Base-by-base conservation (phyloP, 2,888 invertebrate genomes). In the Coecobrya sp. region DNA sequence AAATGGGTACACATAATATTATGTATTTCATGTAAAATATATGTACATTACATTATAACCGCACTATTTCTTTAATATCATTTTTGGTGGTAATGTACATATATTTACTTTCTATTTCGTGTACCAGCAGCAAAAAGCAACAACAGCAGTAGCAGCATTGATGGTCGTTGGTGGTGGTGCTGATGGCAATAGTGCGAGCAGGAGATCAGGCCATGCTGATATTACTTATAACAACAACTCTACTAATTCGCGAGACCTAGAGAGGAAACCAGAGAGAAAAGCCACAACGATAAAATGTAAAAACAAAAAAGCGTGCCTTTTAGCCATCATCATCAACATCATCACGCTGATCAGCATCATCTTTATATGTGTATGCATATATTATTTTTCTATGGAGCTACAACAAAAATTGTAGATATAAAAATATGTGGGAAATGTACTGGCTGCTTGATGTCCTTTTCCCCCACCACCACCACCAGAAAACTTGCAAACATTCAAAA, bases 341-440 rank as follows among this genome's bases (percentile, higher is more conserved):
- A 55, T 62, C 22, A 10, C n/a, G n/a, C n/a, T 62, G n/a, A 62
- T 62, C 62, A 25, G 5, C 62, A 7, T 62, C 62, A 1, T 49
- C 49, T 49, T n/a, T n/a, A n/a, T n/a, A n/a, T n/a, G n/a, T 49
- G 10, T 49, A 49, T 13, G 5, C 62, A 19, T 1, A 22, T 22
- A 22, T 59, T 59, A 19, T 62, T 62, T 25, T 62, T 7, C 4
- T 62, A 22, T 5, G 25, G 11, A 25, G 10, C n/a, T n/a, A n/a
- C n/a, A 62, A 62, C 22, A 62, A 30, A 68, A 10, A 68, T 10
- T 27, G 65, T 25, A 68, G 8, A 36, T 27, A 68, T 25, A 65
- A 68, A 36, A 27, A 65, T 65, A 65, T 68, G 68, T 68, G 68
- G 68, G 68, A 68, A 68, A 68, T 68, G 30, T 22, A 68, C 68